Conservation (phyloP, 2,113 vertebrate genomes). For the Corvus cornix region DNA sequence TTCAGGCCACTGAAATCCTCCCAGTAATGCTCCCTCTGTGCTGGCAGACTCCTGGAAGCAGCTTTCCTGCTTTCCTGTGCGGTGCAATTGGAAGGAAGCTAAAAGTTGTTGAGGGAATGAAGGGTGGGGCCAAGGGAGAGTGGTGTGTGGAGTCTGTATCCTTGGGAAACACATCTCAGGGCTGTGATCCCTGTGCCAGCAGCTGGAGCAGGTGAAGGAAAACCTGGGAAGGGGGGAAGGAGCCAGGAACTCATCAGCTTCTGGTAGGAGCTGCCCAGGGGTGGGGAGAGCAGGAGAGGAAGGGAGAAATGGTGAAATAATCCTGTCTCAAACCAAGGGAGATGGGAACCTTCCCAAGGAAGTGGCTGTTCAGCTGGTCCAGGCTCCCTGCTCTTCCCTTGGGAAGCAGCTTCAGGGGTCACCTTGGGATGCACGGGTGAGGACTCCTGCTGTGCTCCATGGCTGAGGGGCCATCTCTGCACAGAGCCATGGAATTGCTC, state of each 20-base stretch:
- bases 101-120: neutral
- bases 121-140: neutral
- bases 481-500: neutral
- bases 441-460: neutral
- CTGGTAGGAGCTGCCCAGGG: neutral
- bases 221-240: neutral
- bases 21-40: neutral
- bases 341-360: neutral
- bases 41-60: neutral
- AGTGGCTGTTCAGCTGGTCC: neutral
- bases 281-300: neutral
- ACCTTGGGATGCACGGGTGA: neutral
- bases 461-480: neutral
- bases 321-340: neutral
- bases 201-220: neutral
- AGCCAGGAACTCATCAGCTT: rapidly evolving
- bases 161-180: neutral
- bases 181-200: neutral
- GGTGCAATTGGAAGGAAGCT: neutral
- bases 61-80: neutral
- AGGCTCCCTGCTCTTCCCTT: neutral
- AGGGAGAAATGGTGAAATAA: neutral
- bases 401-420: neutral
- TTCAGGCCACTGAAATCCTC: neutral
- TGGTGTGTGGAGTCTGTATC: neutral